Conservation (phyloP, 2,113 vertebrate species). For the Semnopithecus entellus region DNA sequence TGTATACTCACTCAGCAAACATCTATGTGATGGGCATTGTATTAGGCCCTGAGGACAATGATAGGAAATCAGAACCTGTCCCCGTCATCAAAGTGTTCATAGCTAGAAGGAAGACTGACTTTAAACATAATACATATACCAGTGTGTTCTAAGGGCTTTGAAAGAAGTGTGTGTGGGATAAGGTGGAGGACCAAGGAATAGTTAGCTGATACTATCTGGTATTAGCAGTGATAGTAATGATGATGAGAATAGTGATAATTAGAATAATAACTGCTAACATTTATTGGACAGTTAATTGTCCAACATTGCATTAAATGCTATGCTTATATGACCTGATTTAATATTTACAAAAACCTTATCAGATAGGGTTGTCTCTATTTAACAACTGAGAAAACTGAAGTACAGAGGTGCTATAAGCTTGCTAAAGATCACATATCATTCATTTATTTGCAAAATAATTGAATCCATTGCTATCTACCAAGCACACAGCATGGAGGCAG, state of each 20-base stretch:
- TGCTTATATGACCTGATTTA: background rate
- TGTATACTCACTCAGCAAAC: background rate
- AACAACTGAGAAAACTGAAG: conserved; percentile 15
- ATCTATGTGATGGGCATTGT: background rate
- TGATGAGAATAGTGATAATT: background rate
- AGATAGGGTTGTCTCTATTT: background rate
- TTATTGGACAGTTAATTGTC: background rate
- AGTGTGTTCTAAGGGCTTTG: background rate
- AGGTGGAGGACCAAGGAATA: background rate
- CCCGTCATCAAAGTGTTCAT: background rate
- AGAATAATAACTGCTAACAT: background rate
- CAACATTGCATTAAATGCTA: background rate
- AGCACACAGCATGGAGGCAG: background rate
- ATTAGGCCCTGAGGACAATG: background rate
- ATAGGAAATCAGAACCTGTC: background rate
- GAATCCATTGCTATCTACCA: background rate
- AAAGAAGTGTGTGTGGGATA: background rate
- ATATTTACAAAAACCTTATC: conserved; percentile 17
- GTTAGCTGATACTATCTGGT: background rate
- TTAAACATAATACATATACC: background rate
- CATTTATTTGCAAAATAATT: background rate
- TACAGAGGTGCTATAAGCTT: background rate
- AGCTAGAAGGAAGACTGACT: background rate
- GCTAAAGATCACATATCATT: background rate
- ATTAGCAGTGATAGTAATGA: background rate